A percentile compares a stretch with the other conserved stretches of the same genome.
Evolutionary conservation across 2,888 invertebrate genomes (phyloP).

Genomic region (Clitarchus hookeri): DNA sequence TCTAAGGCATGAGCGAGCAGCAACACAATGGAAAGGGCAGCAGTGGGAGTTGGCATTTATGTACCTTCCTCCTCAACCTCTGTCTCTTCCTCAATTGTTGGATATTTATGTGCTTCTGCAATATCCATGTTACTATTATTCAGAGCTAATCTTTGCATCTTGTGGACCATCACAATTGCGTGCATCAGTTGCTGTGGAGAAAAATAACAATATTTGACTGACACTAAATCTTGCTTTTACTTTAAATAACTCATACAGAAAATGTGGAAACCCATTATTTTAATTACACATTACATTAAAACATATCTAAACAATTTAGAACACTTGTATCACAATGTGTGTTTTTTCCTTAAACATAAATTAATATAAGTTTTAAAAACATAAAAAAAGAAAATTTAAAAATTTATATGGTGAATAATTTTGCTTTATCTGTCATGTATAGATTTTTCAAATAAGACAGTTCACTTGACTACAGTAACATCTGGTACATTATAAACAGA

Average conservation of each 20-base stretch:
- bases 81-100: constrained; percentile 52
- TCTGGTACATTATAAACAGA: no score
- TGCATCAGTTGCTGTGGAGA: constrained; percentile 56
- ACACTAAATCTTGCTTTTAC: constrained; percentile 28
- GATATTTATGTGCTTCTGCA: constrained; percentile 50
- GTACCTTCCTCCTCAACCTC: constrained; percentile 46
- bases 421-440: no score
- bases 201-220: constrained; percentile 41
- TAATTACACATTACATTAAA: neutral
- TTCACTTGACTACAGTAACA: no score
- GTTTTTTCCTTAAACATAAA: no score
- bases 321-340: neutral
- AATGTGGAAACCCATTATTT: neutral
- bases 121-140: constrained; percentile 53
- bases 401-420: no score
- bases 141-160: constrained; percentile 54
- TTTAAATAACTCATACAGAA: neutral
- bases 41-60: neutral
- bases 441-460: no score
- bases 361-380: no score
- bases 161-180: constrained; percentile 57
- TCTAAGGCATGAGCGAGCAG: constrained; percentile 18
- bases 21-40: constrained; percentile 15
- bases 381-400: no score
- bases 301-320: neutral